Evolutionary conservation across 2,797 vertebrate genomes (phyloP), one percentile per base, ranked within the genome.

Genomic region (Eulemur rubriventer): DNA sequence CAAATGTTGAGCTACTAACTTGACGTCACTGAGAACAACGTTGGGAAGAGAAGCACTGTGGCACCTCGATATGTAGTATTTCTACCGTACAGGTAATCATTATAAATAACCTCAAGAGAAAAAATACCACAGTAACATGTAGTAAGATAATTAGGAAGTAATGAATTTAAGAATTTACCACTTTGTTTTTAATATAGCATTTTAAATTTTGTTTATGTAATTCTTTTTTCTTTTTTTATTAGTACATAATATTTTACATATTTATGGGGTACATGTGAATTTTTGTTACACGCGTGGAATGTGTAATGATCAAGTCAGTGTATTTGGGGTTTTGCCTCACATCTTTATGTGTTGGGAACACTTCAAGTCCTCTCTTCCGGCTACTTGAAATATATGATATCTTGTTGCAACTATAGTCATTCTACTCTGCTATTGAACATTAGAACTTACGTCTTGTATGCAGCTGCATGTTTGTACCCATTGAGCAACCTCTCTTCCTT

Each of bases 31-130:
- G 46, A 78, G 33, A 33, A 35, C 0, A 0, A 20, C 38, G 33
- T n/a, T 0, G 6, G n/a, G 24, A 50, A 52, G 57, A n/a, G 67
- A 61, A 38, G 33, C 16, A 0, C 0, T 0, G 0, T 14, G 10
- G 12, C 57, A 6, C 22, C 28, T 50, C 7, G 7, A 11, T 28
- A 3, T 4, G 11, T 13, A 7, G 5, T 8, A 30, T 83, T 76
- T 28, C 70, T 2, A 9, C 61, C 61, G 1, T 3, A 13, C 2
- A 4, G 61, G 6, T 2, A 16, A 38, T 6, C 2, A 5, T 30
- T 16, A 2, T 43, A 28, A 11, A 17, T 35, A 84, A 63, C n/a
- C 35, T 38, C 8, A 18, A 38, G 46, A 30, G 61, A 35, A 18
- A 1, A 70, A 41, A 24, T 67, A 18, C 2, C 10, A 11, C 4